Percentiles rank a stretch among this genome's conserved stretches.
Conservation (phyloP, 92 coral and sea anemone species). For the Palythoa grandis region DNA sequence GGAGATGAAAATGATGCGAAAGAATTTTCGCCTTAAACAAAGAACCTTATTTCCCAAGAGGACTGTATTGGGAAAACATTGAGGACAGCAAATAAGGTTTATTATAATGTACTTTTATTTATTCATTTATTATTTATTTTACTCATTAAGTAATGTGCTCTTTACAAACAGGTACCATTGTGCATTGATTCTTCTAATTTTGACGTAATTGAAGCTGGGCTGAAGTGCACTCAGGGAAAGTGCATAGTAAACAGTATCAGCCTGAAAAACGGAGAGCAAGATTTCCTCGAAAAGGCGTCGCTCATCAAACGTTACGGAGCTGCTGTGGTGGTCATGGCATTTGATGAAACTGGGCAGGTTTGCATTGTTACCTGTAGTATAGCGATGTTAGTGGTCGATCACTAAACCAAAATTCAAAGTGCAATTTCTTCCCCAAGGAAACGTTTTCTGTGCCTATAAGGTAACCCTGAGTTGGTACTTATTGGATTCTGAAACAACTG, state of each 20-base stretch:
- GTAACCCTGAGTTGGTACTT: no score
- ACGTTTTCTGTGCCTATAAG: no score
- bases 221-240: constrained; percentile 95
- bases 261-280: constrained; percentile 91
- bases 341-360: constrained; percentile 97
- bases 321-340: constrained; percentile 96
- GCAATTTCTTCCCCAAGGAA: no score
- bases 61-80: no score
- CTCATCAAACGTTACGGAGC: constrained; percentile 93
- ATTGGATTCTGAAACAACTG: no score
- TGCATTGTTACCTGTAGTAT: background rate
- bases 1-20: no score
- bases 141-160: background rate
- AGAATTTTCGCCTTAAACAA: no score
- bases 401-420: no score
- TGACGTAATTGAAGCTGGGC: constrained; percentile 94
- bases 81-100: no score
- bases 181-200: constrained; percentile 98
- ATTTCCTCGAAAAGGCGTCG: constrained; percentile 87
- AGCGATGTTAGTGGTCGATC: no score
- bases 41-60: no score
- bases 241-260: constrained; percentile 98
- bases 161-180: constrained; percentile 79
- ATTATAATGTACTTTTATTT: background rate
- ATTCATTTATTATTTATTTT: background rate